These are phyloP conservation scores for Telmatherina bonti DNA, from an alignment of 2,797 vertebrate genomes.

Conservation along the genomic window DNA sequence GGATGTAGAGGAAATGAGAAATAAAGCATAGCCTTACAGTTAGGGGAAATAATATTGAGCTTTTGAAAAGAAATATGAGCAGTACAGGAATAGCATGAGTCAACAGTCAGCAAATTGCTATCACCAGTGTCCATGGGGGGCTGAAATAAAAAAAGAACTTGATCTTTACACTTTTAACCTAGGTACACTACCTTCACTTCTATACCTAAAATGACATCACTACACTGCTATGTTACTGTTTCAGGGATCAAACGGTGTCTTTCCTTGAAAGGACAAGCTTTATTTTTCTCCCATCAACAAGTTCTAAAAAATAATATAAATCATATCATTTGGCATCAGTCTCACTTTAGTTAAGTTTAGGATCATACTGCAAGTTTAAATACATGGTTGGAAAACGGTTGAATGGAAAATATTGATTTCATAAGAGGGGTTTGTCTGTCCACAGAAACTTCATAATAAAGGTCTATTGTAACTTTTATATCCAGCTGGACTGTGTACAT, in stretches of 20 bases:
- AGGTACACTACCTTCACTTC: background rate
- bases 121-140: background rate
- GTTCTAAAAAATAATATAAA: background rate
- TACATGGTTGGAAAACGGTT: no score
- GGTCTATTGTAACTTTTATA: no score
- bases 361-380: background rate
- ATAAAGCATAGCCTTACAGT: constrained; percentile 5
- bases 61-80: background rate
- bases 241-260: no score
- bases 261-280: no score
- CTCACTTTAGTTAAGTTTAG: background rate
- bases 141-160: background rate
- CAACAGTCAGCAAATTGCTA: background rate
- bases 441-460: no score
- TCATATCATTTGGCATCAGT: background rate
- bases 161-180: background rate
- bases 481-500: no score
- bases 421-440: background rate
- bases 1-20: constrained; percentile 16
- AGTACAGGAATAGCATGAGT: background rate
- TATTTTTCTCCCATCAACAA: no score
- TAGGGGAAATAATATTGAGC: background rate
- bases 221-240: background rate
- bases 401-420: background rate
- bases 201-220: background rate